A percentile compares a stretch with the other conserved stretches of the same genome.
phyloP scores from a whole-genome alignment of 1,140 invertebrate genomes.

The Alviniconcha marisindica region DNA sequence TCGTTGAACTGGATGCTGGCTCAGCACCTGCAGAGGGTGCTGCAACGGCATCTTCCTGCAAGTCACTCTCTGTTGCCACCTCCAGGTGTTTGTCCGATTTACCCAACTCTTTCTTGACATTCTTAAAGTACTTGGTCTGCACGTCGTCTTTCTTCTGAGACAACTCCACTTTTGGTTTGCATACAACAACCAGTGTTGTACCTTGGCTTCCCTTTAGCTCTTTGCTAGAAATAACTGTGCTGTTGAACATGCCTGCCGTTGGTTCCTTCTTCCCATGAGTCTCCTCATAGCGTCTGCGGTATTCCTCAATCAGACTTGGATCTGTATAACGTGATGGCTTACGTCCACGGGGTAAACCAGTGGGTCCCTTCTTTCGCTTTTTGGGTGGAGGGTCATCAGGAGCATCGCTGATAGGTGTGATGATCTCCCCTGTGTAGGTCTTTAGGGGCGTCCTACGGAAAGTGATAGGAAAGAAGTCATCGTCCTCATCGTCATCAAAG shows the following conservation, averaged over 20 bases:
- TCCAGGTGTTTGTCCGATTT: constrained; percentile 32
- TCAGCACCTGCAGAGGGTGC: not conserved
- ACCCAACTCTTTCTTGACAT: constrained; percentile 41
- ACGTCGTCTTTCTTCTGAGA: constrained; percentile 43
- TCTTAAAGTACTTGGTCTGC: constrained; percentile 50
- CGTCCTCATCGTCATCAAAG: constrained; percentile 41
- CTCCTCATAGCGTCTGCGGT: constrained; percentile 35
- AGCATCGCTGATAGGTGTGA: constrained; percentile 36
- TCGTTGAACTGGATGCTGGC: not conserved
- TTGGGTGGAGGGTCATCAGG: constrained; percentile 37
- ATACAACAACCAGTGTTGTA: constrained; percentile 63
- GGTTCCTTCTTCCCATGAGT: constrained; percentile 30
- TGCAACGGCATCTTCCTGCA: constrained; percentile 16
- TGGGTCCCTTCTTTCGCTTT: constrained; percentile 19
- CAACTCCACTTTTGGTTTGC: constrained; percentile 51
- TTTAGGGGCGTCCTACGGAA: constrained; percentile 40
- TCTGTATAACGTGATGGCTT: constrained; percentile 45
- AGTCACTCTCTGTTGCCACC: not conserved
- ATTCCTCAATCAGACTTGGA: constrained; percentile 49
- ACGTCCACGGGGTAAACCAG: constrained; percentile 34
- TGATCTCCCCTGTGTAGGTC: constrained; percentile 44
- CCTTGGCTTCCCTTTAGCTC: constrained; percentile 60
- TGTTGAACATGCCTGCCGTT: constrained; percentile 58
- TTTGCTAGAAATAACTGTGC: constrained; percentile 60
- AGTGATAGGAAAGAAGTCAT: constrained; percentile 43